Evolutionary conservation across 1,140 invertebrate species (phyloP).

Genomic region (Drosophila ohnishii): DNA sequence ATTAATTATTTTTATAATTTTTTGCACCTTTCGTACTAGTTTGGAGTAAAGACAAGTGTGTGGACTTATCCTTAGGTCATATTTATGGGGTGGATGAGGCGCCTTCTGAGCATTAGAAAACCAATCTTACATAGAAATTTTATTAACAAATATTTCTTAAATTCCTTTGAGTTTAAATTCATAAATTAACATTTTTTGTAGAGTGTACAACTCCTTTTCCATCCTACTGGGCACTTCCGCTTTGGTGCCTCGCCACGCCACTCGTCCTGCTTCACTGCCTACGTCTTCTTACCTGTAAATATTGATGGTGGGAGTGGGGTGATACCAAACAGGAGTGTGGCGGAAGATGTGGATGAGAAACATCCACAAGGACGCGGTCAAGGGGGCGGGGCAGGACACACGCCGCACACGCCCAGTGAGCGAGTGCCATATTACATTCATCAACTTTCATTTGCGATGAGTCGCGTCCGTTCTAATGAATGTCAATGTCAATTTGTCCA

Average conservation of each 20-base stretch:
- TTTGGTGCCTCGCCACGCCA: slow-evolving; percentile 63
- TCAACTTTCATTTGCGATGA: slow-evolving; percentile 47
- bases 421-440: slow-evolving; percentile 46
- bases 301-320: not conserved
- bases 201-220: slow-evolving; percentile 12
- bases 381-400: slow-evolving; percentile 6
- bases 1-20: not conserved
- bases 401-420: slow-evolving; percentile 54
- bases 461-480: slow-evolving; percentile 35
- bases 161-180: too few species aligned
- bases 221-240: slow-evolving; percentile 64
- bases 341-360: not conserved
- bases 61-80: too few species aligned
- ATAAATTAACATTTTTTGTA: too few species aligned
- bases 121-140: too few species aligned
- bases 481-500: slow-evolving; percentile 59
- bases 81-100: too few species aligned
- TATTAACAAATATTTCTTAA: too few species aligned
- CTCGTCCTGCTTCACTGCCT: slow-evolving; percentile 55
- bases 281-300: slow-evolving; percentile 15
- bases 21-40: not conserved
- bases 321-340: not conserved
- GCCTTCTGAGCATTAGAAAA: too few species aligned
- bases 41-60: not conserved
- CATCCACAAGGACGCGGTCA: slow-evolving; percentile 5